Evolutionary conservation across 2,888 invertebrate species (phyloP), one percentile per base, ranked within the genome.

Genomic region (Melieria picta): DNA sequence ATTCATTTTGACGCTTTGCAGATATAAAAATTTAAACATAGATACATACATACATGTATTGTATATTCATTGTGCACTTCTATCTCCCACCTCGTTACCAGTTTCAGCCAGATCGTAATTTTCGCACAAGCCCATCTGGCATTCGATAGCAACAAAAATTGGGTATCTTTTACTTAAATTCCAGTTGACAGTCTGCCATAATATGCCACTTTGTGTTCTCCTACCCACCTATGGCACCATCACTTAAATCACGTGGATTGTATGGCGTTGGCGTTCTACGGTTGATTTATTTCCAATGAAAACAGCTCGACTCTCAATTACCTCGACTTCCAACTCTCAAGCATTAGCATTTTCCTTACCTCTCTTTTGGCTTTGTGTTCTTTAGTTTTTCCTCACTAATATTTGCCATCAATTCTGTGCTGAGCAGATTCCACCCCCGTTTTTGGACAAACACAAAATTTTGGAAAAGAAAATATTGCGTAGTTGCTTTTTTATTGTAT

Each of bases 261-360:
- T 30, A 30, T 46, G 57, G 69, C 62, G 69, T 69, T 69, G 69
- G 69, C 69, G 69, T 69, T 62, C 47, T 62, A 56, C 69, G 69
- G 56, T 48, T 63, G 69, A 69, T 69, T 69, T 69, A 57, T 42
- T 56, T 56, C 56, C 55, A 62, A 69, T 62, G 56, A 62, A 69
- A 69, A 69, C 52, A 62, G 55, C 52, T 9, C 16, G 3, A 10
- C 11, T 16, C 46, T 7, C 5, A 66, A 66, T 13, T 58, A 7
- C 57, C 13, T 11, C 57, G 66, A 42, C 48, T 48, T 42, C 43
- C 45, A 55, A 55, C 10, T 56, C 10, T 30, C 57, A 16, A 43
- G 57, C 45, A 9, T 5, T n/a, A 7, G 50, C n/a, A 45, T 11
- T 42, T 56, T 16, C 46, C 45, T 55, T n/a, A 11, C 46, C 16